These are phyloP conservation scores for Aurelia aurita DNA, from an alignment of 30 jellyfish, hydroid and myxozoan species.

Conservation along the genomic window DNA sequence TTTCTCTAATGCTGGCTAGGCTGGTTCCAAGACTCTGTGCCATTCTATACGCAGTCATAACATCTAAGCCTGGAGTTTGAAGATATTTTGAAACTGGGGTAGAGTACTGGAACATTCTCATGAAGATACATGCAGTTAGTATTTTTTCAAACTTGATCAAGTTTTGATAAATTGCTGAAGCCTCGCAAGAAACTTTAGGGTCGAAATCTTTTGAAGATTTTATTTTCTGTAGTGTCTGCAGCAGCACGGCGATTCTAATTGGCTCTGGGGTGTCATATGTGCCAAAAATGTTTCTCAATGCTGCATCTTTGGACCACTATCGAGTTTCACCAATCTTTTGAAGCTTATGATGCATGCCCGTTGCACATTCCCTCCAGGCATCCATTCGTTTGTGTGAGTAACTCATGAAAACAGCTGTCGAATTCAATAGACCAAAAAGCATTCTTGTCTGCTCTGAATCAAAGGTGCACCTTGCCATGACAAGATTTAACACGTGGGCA, in stretches of 20 bases:
- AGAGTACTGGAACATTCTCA: conserved; percentile 35
- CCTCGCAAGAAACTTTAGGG: conserved; percentile 19
- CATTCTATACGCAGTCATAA: conserved; percentile 35
- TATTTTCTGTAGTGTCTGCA: neutral
- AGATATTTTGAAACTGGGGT: conserved; percentile 42
- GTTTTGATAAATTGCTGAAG: conserved; percentile 25
- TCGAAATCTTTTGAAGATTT: conserved; percentile 18
- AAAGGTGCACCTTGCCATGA: neutral
- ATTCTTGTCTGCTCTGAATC: too few relatives aligned
- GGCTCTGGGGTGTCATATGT: conserved; percentile 18
- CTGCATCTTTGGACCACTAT: conserved; percentile 42
- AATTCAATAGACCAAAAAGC: too few relatives aligned
- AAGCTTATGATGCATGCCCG: neutral
- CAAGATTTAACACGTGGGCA: conserved; percentile 10
- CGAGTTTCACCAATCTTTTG: conserved; percentile 43
- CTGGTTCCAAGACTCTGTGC: conserved; percentile 35
- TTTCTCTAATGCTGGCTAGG: conserved; percentile 21
- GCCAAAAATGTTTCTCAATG: conserved; percentile 24
- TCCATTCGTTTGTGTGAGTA: conserved; percentile 30
- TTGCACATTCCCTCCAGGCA: conserved; percentile 5
- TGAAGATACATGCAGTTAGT: conserved; percentile 22
- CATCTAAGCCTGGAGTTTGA: conserved; percentile 40
- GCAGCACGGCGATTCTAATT: too few relatives aligned
- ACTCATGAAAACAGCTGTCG: neutral
- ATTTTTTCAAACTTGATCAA: conserved; percentile 47